A percentile compares a stretch with the other conserved stretches of the same genome.
Evolutionary conservation across 2,797 vertebrate genomes (phyloP).

Genomic region (Lutjanus argentimaculatus): DNA sequence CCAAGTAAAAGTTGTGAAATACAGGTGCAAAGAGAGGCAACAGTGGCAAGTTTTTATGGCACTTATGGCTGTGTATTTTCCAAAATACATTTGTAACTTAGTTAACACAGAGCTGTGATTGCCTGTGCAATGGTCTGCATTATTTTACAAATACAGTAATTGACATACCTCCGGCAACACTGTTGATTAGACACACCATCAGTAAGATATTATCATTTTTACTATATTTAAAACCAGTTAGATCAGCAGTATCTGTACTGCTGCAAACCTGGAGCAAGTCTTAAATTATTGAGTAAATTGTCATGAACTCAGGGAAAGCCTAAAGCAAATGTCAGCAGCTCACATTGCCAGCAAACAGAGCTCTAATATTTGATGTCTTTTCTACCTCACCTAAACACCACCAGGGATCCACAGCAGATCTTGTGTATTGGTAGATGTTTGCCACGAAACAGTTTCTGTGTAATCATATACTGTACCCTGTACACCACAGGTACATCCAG

Average conservation of each 20-base stretch:
- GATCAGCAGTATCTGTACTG: not conserved
- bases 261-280: too few relatives aligned
- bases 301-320: not conserved
- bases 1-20: too few relatives aligned
- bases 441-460: not conserved
- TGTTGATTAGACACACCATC: too few relatives aligned
- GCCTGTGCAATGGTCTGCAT: too few relatives aligned
- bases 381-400: constrained; percentile 7
- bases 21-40: too few relatives aligned
- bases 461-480: constrained; percentile 1
- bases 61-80: too few relatives aligned
- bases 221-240: not conserved
- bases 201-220: not conserved
- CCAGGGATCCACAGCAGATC: not conserved
- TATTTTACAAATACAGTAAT: too few relatives aligned
- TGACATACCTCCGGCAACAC: too few relatives aligned
- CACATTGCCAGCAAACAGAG: not conserved
- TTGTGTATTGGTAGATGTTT: not conserved
- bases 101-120: too few relatives aligned
- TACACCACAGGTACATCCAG: constrained; percentile 6
- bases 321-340: constrained; percentile 6
- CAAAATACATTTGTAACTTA: too few relatives aligned
- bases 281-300: not conserved
- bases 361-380: not conserved
- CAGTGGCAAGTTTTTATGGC: too few relatives aligned